Conservation (phyloP, 2,113 vertebrate genomes). For the Lates calcarifer region DNA sequence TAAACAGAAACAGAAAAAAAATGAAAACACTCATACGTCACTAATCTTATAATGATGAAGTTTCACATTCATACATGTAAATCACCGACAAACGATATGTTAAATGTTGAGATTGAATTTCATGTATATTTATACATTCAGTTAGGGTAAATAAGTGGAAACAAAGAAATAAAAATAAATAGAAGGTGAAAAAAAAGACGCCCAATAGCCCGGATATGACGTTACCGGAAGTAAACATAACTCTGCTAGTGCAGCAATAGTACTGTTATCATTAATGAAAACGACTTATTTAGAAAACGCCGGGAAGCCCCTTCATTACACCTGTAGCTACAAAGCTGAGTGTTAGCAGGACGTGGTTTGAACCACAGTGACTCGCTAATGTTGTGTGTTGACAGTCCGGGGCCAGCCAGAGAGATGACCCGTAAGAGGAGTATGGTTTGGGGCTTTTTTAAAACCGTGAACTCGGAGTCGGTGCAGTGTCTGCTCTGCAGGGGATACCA, state of each 20-base stretch:
- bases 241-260: not conserved
- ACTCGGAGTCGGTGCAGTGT: slow-evolving; percentile 64
- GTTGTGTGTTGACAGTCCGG: not conserved
- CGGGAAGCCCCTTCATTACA: not conserved
- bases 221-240: not conserved
- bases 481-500: slow-evolving; percentile 63
- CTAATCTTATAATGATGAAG: too few species aligned
- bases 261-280: not conserved
- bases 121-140: not conserved
- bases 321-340: not conserved
- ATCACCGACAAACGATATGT: too few species aligned
- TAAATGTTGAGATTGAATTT: too few species aligned
- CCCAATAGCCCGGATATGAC: not conserved
- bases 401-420: slow-evolving; percentile 49
- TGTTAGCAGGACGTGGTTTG: not conserved
- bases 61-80: not conserved
- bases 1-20: too few species aligned
- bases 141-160: too few species aligned
- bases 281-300: not conserved
- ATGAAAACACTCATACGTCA: not conserved
- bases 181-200: not conserved
- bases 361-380: not conserved
- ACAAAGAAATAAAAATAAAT: not conserved
- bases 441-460: slow-evolving; percentile 66
- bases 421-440: slow-evolving; percentile 73